Evolutionary conservation across 2,113 vertebrate genomes (phyloP).

Genomic region (human (Homo sapiens)): DNA sequence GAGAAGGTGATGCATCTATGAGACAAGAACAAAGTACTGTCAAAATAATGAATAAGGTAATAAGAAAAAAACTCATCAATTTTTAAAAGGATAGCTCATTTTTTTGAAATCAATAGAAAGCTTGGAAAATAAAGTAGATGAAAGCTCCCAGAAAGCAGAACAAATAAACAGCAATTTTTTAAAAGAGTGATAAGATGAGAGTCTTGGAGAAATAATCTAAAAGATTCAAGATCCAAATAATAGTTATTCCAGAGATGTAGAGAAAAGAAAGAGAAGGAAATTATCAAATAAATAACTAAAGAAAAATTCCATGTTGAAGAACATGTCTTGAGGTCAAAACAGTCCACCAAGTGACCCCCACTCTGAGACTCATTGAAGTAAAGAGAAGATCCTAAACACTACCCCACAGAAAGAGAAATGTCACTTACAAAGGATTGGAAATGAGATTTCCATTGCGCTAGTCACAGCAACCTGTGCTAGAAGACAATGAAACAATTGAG

Average conservation of each 20-base stretch:
- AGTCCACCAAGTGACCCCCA: background rate
- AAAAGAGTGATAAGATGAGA: background rate
- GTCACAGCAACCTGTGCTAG: background rate
- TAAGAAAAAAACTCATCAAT: background rate
- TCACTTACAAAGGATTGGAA: background rate
- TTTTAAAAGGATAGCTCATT: background rate
- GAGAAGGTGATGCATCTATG: background rate
- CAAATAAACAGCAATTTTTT: background rate
- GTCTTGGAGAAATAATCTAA: background rate
- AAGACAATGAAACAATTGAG: background rate
- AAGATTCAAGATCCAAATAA: background rate
- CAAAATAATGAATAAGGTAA: background rate
- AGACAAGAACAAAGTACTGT: background rate
- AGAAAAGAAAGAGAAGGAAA: background rate
- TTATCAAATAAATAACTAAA: conserved; percentile 38
- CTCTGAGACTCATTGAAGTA: background rate
- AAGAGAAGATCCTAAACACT: background rate
- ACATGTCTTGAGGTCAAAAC: background rate
- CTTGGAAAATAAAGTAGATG: conserved; percentile 8
- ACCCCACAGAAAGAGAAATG: background rate
- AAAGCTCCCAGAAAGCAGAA: background rate
- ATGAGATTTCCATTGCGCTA: background rate
- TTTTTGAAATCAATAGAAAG: background rate
- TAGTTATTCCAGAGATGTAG: background rate
- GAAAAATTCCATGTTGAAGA: background rate